Base-by-base conservation (phyloP, 2,797 vertebrate species). In the Acanthurus leucopareius region DNA sequence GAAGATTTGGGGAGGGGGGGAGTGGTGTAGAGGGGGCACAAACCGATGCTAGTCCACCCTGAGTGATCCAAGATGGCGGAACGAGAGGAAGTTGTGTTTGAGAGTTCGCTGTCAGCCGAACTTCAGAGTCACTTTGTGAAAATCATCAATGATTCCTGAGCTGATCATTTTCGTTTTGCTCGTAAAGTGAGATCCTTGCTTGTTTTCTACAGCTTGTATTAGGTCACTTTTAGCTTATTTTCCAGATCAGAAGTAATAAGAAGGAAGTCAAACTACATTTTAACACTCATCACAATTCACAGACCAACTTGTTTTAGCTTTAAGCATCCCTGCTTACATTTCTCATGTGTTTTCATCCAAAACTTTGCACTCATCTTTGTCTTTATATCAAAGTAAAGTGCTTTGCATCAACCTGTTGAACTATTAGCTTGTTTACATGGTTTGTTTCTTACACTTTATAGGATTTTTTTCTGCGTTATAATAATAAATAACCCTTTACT, bases 1-100 rank as follows among this genome's bases (percentile, higher is more conserved):
- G 87, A 84, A 72, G 82, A 73, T 79, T 84, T 88, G 64, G 48
- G 71, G 49, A 62, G 82, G 62, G 35, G 48, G 40, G 47, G 69
- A 25, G 28, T 3, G 28, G 25, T 25, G 28, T 2, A 32, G 3
- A 4, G 28, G 28, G 68, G 75, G 25, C 66, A 40, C 68, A 52
- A 25, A 32, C 68, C 38, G 68, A 44, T 57, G 67, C 80, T 60
- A 25, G 59, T 75, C 42, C 22, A 11, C 5, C 60, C n/a, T 7
- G 47, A 53, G 32, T 59, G 58, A 19, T 87, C 28, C 66, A 77
- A 79, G 75, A 80, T 81, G 79, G 66, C 44, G 28, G 58, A 60
- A n/a, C 22, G 61, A 78, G 53, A 35, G 52, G 54, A 38, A 25
- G 22, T 38, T n/a, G 58, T 49, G 52, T 57, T 47, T 38, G 3